Base-by-base conservation (phyloP, 2,888 invertebrate genomes). In the Blera fallax region DNA sequence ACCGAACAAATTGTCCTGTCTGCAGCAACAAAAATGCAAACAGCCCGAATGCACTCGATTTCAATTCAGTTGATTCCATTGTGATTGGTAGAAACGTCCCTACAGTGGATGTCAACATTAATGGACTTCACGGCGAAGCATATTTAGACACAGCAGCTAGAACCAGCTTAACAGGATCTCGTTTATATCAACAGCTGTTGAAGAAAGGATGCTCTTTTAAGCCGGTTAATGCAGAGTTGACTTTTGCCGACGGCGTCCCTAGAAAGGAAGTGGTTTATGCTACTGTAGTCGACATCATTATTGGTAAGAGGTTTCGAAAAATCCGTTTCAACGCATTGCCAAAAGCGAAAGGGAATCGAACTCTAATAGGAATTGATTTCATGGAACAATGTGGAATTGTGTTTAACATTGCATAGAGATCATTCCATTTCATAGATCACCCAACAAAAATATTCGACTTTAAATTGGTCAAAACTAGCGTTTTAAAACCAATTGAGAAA, bases 1-100 rank as follows among this genome's bases (percentile, higher is more conserved):
- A 27, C 24, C 52, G 74, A 18, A 54, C 64, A 64, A 73, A 70
- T 16, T 58, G 58, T 34, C 70, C 58, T 10, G 58, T 32, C 5
- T 70, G 70, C 14, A 58, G 70, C 14, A 70, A 70, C 24, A 58
- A 70, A 52, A 40, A n/a, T n/a, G n/a, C n/a, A n/a, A n/a, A n/a
- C n/a, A n/a, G n/a, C n/a, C n/a, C n/a, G n/a, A n/a, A n/a, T 21
- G 14, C 32, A 21, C 62, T 73, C 16, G 73, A 73, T 18, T 73
- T 73, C 18, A 73, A 73, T 16, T 8, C 58, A 11, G 1, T 34
- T 21, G 40, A 54, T 24, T 54, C 67, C 6, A 16, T 27, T n/a
- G 11, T 69, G 7, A 69, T 69, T 24, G 54, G 54, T 14, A 69
- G 67, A 54, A 69, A 43, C 10, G 54, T 69, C 1, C 54, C 65